Conservation (phyloP, 2,797 vertebrate species). For the Malurus leucopterus region DNA sequence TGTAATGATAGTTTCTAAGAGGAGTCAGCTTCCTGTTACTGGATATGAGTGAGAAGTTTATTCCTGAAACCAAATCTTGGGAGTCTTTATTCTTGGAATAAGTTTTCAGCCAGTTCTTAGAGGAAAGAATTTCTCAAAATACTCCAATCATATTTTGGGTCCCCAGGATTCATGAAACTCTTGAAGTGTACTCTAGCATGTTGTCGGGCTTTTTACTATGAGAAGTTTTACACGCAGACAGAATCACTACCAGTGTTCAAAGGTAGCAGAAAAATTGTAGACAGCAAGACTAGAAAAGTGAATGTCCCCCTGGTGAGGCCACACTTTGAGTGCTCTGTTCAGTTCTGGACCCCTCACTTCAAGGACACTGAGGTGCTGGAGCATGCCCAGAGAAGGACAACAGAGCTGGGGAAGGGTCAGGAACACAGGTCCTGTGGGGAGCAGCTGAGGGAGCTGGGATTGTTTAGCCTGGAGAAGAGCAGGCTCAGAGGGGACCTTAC, state of each 20-base stretch:
- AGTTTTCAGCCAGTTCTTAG: neutral
- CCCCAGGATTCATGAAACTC: neutral
- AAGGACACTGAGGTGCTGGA: neutral
- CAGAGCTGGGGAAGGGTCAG: neutral
- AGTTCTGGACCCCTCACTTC: neutral
- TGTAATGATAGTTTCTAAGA: neutral
- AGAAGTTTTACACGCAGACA: neutral
- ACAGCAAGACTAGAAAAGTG: too few species aligned
- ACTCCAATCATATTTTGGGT: neutral
- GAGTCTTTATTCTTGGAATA: neutral
- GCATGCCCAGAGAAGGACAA: rapidly evolving
- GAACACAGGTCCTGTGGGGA: neutral
- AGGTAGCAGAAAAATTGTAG: neutral
- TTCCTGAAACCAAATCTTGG: neutral
- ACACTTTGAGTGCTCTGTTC: rapidly evolving
- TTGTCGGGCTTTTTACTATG: neutral
- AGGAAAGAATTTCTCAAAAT: neutral
- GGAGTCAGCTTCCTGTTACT: neutral
- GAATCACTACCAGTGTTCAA: rapidly evolving
- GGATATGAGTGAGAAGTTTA: neutral
- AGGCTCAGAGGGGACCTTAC: neutral
- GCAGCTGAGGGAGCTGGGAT: neutral
- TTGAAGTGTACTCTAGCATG: neutral
- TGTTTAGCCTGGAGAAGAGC: neutral
- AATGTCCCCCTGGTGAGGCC: neutral